Evolutionary conservation across 2,888 invertebrate species (phyloP).

Genomic region (Conops quadrifasciatus): DNA sequence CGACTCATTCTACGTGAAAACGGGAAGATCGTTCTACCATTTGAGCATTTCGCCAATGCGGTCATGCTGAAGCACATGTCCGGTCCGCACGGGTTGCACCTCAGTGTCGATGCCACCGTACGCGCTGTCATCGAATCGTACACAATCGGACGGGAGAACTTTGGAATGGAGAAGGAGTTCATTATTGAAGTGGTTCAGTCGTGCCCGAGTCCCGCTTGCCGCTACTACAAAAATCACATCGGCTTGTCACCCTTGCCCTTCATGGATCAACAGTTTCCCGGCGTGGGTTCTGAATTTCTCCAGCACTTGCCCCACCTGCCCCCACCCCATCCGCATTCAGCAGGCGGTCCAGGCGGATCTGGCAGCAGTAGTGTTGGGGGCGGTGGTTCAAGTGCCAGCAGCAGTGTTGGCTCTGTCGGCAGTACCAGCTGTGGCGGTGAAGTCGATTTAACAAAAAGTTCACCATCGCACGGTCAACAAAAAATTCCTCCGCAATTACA

Average conservation of each 20-base stretch:
- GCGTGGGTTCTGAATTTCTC: conserved; percentile 71
- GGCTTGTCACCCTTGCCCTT: conserved; percentile 67
- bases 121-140: conserved; percentile 87
- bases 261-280: conserved; percentile 63
- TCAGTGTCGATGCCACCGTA: conserved; percentile 84
- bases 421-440: conserved; percentile 53
- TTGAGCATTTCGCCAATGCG: conserved; percentile 90
- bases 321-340: conserved; percentile 46
- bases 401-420: conserved; percentile 45
- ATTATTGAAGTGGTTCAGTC: conserved; percentile 89
- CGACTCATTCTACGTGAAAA: conserved; percentile 83
- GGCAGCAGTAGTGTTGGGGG: conserved; percentile 45
- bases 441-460: conserved; percentile 59
- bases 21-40: conserved; percentile 88
- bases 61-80: conserved; percentile 92
- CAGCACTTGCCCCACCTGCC: conserved; percentile 70
- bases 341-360: conserved; percentile 34
- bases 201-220: conserved; percentile 86
- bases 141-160: conserved; percentile 71
- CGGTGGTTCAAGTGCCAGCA: conserved; percentile 39
- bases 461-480: conserved; percentile 44
- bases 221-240: conserved; percentile 86
- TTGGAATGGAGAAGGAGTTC: conserved; percentile 86
- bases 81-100: conserved; percentile 84
- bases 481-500: conserved; percentile 56